phyloP scores from a whole-genome alignment of 2,113 vertebrate species.

The Thamnophis sirtalis region DNA sequence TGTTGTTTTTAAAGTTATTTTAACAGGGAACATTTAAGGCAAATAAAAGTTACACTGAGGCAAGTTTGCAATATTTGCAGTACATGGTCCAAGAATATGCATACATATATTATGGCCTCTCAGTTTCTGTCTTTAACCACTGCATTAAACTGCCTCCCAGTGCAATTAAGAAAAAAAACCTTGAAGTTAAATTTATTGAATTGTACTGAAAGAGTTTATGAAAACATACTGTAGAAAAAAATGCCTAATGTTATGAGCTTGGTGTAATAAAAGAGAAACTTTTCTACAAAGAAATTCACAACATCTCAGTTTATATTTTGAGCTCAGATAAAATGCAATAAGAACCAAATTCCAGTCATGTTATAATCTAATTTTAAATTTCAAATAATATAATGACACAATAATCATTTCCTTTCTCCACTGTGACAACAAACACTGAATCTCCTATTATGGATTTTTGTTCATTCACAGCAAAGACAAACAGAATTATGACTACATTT shows the following conservation, averaged over 20 bases:
- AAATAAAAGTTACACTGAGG: not conserved
- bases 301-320: not conserved
- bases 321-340: not conserved
- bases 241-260: not conserved
- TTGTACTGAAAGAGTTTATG: not conserved
- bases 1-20: not conserved
- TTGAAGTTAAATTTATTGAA: not conserved
- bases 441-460: not conserved
- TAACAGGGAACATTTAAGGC: not conserved
- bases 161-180: not conserved
- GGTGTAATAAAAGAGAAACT: not conserved
- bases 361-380: slow-evolving; percentile 10
- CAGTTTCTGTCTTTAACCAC: not conserved
- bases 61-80: not conserved
- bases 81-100: not conserved
- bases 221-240: not conserved
- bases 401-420: slow-evolving; percentile 2
- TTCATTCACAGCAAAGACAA: not conserved
- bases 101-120: not conserved
- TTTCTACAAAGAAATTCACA: slow-evolving; percentile 13
- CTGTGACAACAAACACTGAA: not conserved
- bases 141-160: not conserved
- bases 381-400: not conserved
- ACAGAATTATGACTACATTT: not conserved
- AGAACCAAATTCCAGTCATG: not conserved